These are phyloP conservation scores for Physocephala rufipes DNA, from an alignment of 2,888 invertebrate species.

Conservation along the genomic window DNA sequence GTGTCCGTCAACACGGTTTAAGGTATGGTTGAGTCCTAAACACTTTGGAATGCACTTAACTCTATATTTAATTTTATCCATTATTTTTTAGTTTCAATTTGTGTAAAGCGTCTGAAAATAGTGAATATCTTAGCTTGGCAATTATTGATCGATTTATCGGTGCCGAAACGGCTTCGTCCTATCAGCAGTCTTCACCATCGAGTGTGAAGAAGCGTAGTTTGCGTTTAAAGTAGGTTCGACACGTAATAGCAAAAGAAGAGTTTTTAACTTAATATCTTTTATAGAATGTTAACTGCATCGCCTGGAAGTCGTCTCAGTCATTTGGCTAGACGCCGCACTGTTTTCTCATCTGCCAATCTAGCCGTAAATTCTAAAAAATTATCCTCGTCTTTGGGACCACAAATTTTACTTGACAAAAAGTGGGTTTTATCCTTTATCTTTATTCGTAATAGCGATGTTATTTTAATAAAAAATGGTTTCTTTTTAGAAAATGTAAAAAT, in stretches of 20 bases:
- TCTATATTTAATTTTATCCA: slow-evolving; percentile 11
- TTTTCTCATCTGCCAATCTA: slow-evolving; percentile 78
- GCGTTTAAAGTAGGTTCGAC: slow-evolving; percentile 68
- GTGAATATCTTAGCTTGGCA: slow-evolving; percentile 73
- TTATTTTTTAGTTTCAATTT: slow-evolving; percentile 74
- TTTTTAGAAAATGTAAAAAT: slow-evolving; percentile 54
- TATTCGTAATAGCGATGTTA: not conserved
- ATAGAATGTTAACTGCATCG: slow-evolving; percentile 69
- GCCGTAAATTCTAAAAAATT: slow-evolving; percentile 66
- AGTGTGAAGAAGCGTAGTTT: slow-evolving; percentile 73
- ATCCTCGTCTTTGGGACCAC: slow-evolving; percentile 56
- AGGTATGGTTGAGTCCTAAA: slow-evolving; percentile 68
- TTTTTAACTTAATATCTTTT: slow-evolving; percentile 31
- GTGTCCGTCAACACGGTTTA: slow-evolving; percentile 75
- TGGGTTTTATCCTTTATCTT: slow-evolving; percentile 42
- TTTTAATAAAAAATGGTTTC: not conserved
- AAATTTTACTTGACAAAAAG: slow-evolving; percentile 61
- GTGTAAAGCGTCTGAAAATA: slow-evolving; percentile 74
- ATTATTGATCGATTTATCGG: slow-evolving; percentile 78
- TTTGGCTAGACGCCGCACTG: slow-evolving; percentile 77
- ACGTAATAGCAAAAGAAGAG: slow-evolving; percentile 1
- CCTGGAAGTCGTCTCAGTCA: slow-evolving; percentile 82
- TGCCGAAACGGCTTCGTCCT: slow-evolving; percentile 75
- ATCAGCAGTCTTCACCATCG: slow-evolving; percentile 64
- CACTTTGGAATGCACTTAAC: not conserved